Conservation (phyloP, 92 coral and sea anemone species). For the Chrysogorgia sp. region DNA sequence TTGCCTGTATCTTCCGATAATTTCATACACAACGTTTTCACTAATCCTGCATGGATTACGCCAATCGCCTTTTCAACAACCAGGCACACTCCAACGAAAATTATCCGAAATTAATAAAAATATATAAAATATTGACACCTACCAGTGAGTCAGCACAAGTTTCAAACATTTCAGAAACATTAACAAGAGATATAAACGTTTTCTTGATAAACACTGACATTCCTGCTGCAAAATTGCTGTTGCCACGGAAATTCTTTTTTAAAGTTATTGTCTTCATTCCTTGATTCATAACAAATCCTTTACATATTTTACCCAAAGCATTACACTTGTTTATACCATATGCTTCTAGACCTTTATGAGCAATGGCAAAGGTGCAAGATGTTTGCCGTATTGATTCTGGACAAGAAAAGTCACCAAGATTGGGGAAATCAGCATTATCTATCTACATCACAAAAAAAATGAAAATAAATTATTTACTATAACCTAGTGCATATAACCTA, state of each 20-base stretch:
- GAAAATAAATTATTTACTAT: background rate
- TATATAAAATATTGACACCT: background rate
- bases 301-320: constrained; percentile 36
- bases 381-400: constrained; percentile 18
- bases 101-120: no score
- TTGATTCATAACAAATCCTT: constrained; percentile 57
- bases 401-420: constrained; percentile 53
- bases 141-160: constrained; percentile 44
- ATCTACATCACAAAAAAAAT: constrained; percentile 24
- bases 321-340: constrained; percentile 31
- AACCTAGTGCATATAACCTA: no score
- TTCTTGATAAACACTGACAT: constrained; percentile 42
- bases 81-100: no score
- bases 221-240: constrained; percentile 49
- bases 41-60: no score
- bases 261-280: constrained; percentile 46
- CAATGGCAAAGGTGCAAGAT: constrained; percentile 42
- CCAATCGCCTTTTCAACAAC: no score
- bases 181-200: constrained; percentile 1
- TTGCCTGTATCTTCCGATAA: no score
- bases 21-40: no score
- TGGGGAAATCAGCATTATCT: constrained; percentile 54
- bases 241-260: constrained; percentile 46
- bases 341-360: constrained; percentile 5
- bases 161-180: constrained; percentile 26